phyloP scores from a whole-genome alignment of 2,797 vertebrate species.

The Delichon dasypus region DNA sequence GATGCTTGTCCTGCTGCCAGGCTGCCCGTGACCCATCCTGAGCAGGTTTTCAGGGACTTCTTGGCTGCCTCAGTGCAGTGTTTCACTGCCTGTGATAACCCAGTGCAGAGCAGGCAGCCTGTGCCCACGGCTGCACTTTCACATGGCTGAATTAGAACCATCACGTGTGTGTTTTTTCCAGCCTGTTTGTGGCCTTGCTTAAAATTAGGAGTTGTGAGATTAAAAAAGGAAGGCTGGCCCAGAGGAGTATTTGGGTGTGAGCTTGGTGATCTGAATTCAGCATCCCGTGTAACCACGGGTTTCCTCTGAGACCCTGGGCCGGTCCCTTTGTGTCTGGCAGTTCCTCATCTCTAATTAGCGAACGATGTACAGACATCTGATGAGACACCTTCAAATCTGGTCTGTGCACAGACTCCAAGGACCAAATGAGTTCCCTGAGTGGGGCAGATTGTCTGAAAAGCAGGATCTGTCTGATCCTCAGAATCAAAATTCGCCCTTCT shows the following conservation, averaged over 20 bases:
- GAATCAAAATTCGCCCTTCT: not conserved
- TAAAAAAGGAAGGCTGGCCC: not conserved
- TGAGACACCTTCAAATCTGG: not conserved
- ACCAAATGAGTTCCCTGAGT: not conserved
- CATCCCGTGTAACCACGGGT: not conserved
- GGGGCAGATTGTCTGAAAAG: not conserved
- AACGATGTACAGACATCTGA: not conserved
- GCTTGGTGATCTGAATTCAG: conserved; percentile 1
- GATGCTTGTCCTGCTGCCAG: not conserved
- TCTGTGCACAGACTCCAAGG: not conserved
- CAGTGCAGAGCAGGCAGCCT: not conserved
- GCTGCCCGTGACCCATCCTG: not conserved
- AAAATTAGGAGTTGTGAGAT: conserved; percentile 4
- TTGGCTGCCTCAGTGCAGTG: not conserved
- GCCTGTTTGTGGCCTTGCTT: not conserved
- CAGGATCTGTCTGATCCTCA: conserved; percentile 20
- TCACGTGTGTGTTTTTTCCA: not conserved
- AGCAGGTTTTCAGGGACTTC: not conserved
- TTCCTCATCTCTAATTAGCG: conserved; percentile 4
- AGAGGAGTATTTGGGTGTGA: not conserved
- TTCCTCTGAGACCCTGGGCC: conserved; percentile 29
- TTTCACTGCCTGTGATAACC: not conserved
- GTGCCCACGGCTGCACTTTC: not conserved
- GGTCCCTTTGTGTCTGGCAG: conserved; percentile 22
- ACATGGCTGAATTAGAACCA: not conserved